Evolutionary conservation across 2,797 vertebrate species (phyloP).

Genomic region (Myiothlypis chrysogaster): DNA sequence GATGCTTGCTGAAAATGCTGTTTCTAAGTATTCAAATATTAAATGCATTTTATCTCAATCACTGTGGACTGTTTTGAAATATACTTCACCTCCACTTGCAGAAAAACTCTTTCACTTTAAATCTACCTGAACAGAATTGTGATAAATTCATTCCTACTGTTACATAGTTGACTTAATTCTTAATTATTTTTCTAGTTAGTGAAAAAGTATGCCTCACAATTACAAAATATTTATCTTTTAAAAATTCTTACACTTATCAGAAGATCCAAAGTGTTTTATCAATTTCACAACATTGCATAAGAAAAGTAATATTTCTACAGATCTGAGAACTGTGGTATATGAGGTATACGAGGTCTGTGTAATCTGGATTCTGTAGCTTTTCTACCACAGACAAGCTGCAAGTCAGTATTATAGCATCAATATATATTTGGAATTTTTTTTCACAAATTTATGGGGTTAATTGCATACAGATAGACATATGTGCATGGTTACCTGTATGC

Average conservation of each 20-base stretch:
- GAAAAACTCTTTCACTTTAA: not conserved
- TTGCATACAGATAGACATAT: not conserved
- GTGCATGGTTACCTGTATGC: rapidly evolving
- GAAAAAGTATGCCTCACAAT: not conserved
- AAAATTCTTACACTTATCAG: not conserved
- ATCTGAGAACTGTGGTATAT: not conserved
- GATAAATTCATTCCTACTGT: not conserved
- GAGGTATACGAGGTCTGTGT: not conserved
- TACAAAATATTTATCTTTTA: not conserved
- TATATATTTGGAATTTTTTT: not conserved
- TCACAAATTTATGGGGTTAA: not conserved
- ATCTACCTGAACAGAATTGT: not conserved
- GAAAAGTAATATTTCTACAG: not conserved
- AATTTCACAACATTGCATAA: not conserved
- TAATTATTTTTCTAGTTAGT: not conserved
- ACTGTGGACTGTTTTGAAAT: not conserved
- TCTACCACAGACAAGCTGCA: not conserved
- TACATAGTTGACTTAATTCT: not conserved
- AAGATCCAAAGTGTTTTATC: not conserved
- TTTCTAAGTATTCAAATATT: not conserved
- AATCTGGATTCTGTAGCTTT: not conserved
- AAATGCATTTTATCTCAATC: not conserved
- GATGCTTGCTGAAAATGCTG: not conserved
- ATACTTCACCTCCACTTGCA: not conserved
- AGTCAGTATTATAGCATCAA: not conserved